Base-by-base conservation (phyloP, 92 coral and sea anemone species). In the Epizoanthus scotinus region DNA sequence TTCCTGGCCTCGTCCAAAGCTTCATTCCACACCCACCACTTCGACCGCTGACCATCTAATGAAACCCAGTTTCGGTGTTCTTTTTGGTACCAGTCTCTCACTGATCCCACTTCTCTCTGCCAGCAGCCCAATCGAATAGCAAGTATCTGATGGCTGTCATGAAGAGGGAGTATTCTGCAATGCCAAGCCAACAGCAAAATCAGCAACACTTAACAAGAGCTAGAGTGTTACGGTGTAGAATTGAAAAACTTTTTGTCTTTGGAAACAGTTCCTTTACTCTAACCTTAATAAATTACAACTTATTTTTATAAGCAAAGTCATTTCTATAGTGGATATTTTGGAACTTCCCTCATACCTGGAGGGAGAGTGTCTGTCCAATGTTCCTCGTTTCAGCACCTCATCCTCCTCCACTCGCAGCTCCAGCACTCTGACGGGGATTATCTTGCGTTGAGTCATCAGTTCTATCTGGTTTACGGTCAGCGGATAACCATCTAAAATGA, bases 1-100 rank as follows among this genome's bases (percentile, higher is more conserved):
- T 79, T 91, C 29, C 94, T 93, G 6, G 96, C 92, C 65, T 96
- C 92, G 9, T 91, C 86, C 65, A 93, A 72, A 19, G 99, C 99
- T 66, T 85, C 88, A 67, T 87, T 83, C 99, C 99, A 96, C 68
- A 96, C 94, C 94, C 94, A 88, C 99, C 99, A 96, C 86, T 96
- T 96, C 28, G 99, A 96, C 87, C 92, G 89, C 91, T 89, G 90
- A 56, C 96, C 96, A 84, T 93, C 91, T 44, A 91, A 26, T 19
- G 84, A 56, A 2, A 89, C 78, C 99, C 94, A 91, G 91, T 93
- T 96, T 36, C 94, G 86, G 70, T 96, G 98, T 62, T 93, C 94
- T 42, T 87, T 73, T 77, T 71, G 55, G 56, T 86, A 86, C 89
- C 89, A 86, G 26, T 63, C 82, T 67, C 85, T 81, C 18, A 75